A percentile compares a stretch with the other conserved stretches of the same genome.
These are phyloP conservation scores for Ichneumoninae sp. DNA, from an alignment of 2,888 invertebrate genomes.

Conservation along the genomic window DNA sequence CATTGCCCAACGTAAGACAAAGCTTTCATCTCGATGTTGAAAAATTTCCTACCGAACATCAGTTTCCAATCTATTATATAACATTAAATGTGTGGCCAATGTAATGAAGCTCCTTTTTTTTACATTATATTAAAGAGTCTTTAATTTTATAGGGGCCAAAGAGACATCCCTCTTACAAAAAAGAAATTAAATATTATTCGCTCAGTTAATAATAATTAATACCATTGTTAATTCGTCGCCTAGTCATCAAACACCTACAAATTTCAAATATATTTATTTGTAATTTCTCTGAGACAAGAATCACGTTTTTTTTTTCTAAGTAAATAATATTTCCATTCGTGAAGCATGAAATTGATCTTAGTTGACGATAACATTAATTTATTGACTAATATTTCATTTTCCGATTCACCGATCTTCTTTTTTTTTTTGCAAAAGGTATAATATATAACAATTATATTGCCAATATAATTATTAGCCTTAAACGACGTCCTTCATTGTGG, in stretches of 20 bases:
- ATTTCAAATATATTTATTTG: too few relatives aligned
- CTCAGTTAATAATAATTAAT: too few relatives aligned
- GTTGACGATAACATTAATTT: not conserved
- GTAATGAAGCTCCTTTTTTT: not conserved
- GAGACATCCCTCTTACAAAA: not conserved
- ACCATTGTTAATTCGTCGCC: too few relatives aligned
- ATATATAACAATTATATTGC: not conserved
- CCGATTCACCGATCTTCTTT: not conserved
- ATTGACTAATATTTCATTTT: not conserved
- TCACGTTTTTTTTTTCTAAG: too few relatives aligned
- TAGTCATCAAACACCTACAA: too few relatives aligned
- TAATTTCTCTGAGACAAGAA: too few relatives aligned
- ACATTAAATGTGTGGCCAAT: not conserved
- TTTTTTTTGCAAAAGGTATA: not conserved
- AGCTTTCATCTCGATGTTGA: not conserved
- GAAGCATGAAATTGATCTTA: too few relatives aligned
- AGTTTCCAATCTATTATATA: not conserved
- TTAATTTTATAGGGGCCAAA: not conserved
- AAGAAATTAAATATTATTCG: too few relatives aligned
- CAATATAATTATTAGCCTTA: too few relatives aligned
- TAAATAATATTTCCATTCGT: too few relatives aligned
- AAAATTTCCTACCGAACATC: not conserved
- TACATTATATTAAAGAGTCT: not conserved
- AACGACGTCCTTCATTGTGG: too few relatives aligned
- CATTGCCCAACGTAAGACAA: constrained; percentile 6